These are phyloP conservation scores for Drosophila picticornis DNA, from an alignment of 2,888 invertebrate species.

Conservation along the genomic window DNA sequence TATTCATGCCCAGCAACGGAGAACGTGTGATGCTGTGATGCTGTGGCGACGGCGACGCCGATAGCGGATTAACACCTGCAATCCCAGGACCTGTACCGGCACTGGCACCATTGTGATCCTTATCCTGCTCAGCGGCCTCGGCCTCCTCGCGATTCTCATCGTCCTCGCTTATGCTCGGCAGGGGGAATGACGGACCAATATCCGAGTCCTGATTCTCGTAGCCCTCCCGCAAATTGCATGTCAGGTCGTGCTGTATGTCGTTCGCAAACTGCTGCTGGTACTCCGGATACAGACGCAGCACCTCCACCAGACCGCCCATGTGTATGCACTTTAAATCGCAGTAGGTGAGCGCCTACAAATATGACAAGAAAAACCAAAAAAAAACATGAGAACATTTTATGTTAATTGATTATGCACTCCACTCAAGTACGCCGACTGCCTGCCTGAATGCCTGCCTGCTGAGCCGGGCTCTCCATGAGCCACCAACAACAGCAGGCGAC, in stretches of 20 bases:
- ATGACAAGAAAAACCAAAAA: not conserved
- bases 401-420: slow-evolving; percentile 60
- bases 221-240: slow-evolving; percentile 96
- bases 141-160: slow-evolving; percentile 95
- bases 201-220: slow-evolving; percentile 91
- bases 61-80: slow-evolving; percentile 86
- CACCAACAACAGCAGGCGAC: slow-evolving; percentile 37
- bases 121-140: slow-evolving; percentile 95
- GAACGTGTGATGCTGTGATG: slow-evolving; percentile 81
- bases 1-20: slow-evolving; percentile 79
- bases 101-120: slow-evolving; percentile 89
- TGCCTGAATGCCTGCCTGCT: slow-evolving; percentile 6
- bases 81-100: slow-evolving; percentile 86
- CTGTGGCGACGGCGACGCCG: slow-evolving; percentile 86
- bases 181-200: slow-evolving; percentile 86
- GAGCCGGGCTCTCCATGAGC: not conserved
- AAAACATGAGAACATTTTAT: slow-evolving; percentile 28
- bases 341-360: slow-evolving; percentile 93
- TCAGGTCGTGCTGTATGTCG: slow-evolving; percentile 97
- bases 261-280: slow-evolving; percentile 97
- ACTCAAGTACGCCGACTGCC: slow-evolving; percentile 6
- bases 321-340: slow-evolving; percentile 98
- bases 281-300: slow-evolving; percentile 95
- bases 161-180: slow-evolving; percentile 98
- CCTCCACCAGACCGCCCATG: slow-evolving; percentile 95